Conservation (phyloP, 2,113 vertebrate genomes). For the Loxodonta africana region DNA sequence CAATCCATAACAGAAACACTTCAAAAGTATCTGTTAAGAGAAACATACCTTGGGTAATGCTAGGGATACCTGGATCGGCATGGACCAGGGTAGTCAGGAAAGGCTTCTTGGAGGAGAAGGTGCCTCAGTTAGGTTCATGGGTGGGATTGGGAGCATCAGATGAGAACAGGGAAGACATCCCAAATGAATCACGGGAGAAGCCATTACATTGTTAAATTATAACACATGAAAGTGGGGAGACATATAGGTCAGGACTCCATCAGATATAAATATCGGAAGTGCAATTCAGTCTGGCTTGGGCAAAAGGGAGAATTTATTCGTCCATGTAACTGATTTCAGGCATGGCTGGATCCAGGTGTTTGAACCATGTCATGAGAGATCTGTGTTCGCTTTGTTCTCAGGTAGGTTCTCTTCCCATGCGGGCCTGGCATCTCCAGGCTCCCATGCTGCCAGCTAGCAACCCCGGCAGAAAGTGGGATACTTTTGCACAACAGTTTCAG, state of each 20-base stretch:
- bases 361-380: not conserved
- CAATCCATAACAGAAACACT: too few species aligned
- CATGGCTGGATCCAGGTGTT: slow-evolving; percentile 52
- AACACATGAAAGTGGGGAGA: not conserved
- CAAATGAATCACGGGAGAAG: not conserved
- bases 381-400: not conserved
- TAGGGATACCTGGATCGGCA: not conserved
- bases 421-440: not conserved
- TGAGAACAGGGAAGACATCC: not conserved
- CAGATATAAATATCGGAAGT: not conserved
- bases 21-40: not conserved
- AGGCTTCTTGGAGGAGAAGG: not conserved
- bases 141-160: not conserved
- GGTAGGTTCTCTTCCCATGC: not conserved
- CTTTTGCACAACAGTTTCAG: not conserved
- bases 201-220: not conserved
- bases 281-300: not conserved
- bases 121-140: not conserved
- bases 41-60: not conserved
- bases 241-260: not conserved
- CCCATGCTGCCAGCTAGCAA: not conserved
- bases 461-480: not conserved
- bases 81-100: not conserved
- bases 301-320: slow-evolving; percentile 41
- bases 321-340: slow-evolving; percentile 64